Evolutionary conservation across 2,113 vertebrate species (phyloP).

Genomic region (Chinchilla lanigera): DNA sequence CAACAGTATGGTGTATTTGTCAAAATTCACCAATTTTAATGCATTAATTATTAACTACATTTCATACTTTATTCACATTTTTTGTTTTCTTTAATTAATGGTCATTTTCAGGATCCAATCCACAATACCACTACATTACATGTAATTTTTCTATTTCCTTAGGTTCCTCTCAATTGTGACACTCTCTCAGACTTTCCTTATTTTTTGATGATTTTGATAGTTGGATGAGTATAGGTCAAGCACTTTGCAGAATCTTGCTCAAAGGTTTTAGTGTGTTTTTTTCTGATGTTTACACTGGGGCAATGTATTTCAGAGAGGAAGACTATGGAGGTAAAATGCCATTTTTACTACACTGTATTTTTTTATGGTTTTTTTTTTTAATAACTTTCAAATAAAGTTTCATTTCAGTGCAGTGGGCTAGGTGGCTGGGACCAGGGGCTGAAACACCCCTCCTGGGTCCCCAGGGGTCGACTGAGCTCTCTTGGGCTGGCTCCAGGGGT

Average conservation of each 20-base stretch:
- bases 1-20: neutral
- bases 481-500: neutral
- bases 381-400: constrained; percentile 87
- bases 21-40: neutral
- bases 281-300: neutral
- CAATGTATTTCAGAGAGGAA: neutral
- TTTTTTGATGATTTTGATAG: neutral
- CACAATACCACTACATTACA: neutral
- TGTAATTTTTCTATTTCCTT: neutral
- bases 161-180: neutral
- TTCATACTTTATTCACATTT: neutral
- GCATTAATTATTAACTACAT: neutral
- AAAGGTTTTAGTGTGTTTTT: neutral
- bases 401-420: constrained; percentile 82
- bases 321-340: neutral
- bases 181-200: neutral
- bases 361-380: too few species aligned
- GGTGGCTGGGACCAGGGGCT: neutral
- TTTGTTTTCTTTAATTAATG: neutral
- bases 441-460: neutral
- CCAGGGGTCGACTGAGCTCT: neutral
- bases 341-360: neutral
- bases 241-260: neutral
- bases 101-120: neutral
- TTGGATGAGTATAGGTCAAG: neutral